phyloP scores from a whole-genome alignment of 2,113 vertebrate species.

The Periophthalmodon schlosseri region DNA sequence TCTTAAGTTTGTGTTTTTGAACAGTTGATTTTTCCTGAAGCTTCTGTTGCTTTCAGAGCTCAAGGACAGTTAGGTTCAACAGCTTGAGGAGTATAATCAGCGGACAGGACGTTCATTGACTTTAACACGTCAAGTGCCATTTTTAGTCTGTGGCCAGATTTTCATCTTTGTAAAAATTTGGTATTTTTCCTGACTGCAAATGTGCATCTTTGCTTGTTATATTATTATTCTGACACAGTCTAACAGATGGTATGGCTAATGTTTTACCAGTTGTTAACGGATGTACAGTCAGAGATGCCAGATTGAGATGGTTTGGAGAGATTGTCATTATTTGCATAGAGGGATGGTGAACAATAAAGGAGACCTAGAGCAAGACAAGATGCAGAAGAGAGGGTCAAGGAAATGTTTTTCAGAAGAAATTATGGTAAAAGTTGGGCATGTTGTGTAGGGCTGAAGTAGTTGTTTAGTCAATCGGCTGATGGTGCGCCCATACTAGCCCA shows the following conservation, averaged over 20 bases:
- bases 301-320: neutral
- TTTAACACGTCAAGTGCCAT: slow-evolving; percentile 27
- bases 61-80: slow-evolving; percentile 32
- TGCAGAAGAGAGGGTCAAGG: too few relatives aligned
- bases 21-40: slow-evolving; percentile 46
- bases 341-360: neutral
- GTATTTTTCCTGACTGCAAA: slow-evolving; percentile 45
- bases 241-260: slow-evolving; percentile 6
- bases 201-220: slow-evolving; percentile 31
- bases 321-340: neutral
- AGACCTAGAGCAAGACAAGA: neutral
- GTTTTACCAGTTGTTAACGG: slow-evolving; percentile 2
- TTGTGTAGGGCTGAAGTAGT: too few relatives aligned
- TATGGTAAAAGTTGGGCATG: too few relatives aligned
- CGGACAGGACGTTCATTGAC: slow-evolving; percentile 35
- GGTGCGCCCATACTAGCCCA: too few relatives aligned
- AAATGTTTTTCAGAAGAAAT: too few relatives aligned
- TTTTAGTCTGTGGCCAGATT: slow-evolving; percentile 28
- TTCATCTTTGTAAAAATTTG: slow-evolving; percentile 24
- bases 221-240: slow-evolving; percentile 41
- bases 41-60: slow-evolving; percentile 27
- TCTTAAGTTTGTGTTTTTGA: slow-evolving; percentile 30
- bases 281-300: neutral
- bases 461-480: too few relatives aligned
- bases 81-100: slow-evolving; percentile 32